Evolutionary conservation across 2,888 invertebrate genomes (phyloP).

Genomic region (Agrilus mali): DNA sequence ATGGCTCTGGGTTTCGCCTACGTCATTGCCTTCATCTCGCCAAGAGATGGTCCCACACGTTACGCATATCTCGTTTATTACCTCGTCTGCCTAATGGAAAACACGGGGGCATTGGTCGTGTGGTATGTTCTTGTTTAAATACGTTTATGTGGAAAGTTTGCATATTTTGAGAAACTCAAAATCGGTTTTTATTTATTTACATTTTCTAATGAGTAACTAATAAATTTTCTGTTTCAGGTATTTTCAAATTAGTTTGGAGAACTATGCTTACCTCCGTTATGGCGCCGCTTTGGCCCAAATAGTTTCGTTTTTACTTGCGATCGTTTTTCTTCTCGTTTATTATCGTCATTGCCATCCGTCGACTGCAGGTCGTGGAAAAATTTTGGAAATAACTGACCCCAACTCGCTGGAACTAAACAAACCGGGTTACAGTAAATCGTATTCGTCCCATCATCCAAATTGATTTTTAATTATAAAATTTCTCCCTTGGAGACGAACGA

Average conservation of each 20-base stretch:
- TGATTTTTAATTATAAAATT: neutral
- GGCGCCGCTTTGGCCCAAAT: constrained; percentile 33
- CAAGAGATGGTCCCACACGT: constrained; percentile 46
- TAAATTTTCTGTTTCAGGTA: constrained; percentile 25
- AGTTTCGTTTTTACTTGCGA: constrained; percentile 29
- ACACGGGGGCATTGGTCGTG: constrained; percentile 35
- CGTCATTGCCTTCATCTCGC: constrained; percentile 46
- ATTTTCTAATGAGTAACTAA: neutral
- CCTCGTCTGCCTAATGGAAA: constrained; percentile 37
- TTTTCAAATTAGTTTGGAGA: constrained; percentile 31
- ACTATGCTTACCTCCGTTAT: constrained; percentile 31
- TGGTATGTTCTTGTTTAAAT: constrained; percentile 26
- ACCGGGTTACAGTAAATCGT: constrained; percentile 31
- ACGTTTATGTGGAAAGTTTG: neutral
- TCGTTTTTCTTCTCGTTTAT: constrained; percentile 33
- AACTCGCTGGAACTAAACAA: constrained; percentile 25
- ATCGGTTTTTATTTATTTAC: too few relatives aligned
- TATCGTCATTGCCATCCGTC: constrained; percentile 36
- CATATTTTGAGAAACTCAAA: neutral
- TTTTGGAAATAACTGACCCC: constrained; percentile 21
- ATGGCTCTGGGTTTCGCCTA: constrained; percentile 44
- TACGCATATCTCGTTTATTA: constrained; percentile 37
- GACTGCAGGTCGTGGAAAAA: constrained; percentile 20
- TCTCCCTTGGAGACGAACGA: too few relatives aligned
- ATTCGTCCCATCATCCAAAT: constrained; percentile 15